Evolutionary conservation across 2,888 invertebrate species (phyloP).

Genomic region (Hypselothyrea guttata): DNA sequence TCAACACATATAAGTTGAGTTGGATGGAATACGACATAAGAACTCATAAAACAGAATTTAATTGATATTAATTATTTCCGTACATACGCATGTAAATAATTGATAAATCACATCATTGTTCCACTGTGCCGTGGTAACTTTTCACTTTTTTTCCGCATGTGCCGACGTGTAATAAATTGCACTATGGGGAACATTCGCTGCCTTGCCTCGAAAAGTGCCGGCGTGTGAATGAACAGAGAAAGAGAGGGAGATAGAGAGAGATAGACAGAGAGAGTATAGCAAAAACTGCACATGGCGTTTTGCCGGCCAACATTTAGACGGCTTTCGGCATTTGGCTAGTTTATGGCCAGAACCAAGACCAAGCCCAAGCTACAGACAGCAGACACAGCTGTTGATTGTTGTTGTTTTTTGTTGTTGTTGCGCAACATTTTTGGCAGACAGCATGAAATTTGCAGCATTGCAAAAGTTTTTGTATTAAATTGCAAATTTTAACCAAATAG

Average conservation of each 20-base stretch:
- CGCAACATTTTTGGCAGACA: slow-evolving; percentile 26
- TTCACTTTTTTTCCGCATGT: slow-evolving; percentile 35
- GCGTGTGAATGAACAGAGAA: slow-evolving; percentile 64
- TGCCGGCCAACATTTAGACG: slow-evolving; percentile 37
- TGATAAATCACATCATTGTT: background rate
- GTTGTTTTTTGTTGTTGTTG: slow-evolving; percentile 16
- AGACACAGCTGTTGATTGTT: slow-evolving; percentile 21
- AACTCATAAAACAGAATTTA: no score
- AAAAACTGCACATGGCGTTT: slow-evolving; percentile 43
- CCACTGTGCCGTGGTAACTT: slow-evolving; percentile 13
- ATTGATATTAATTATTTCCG: no score
- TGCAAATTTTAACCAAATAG: slow-evolving; percentile 18
- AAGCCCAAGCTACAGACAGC: slow-evolving; percentile 5
- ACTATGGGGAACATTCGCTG: slow-evolving; percentile 52
- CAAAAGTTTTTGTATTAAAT: slow-evolving; percentile 33
- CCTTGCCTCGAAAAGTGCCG: slow-evolving; percentile 46
- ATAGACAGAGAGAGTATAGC: slow-evolving; percentile 37
- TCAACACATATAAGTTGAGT: no score
- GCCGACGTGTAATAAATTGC: slow-evolving; percentile 66
- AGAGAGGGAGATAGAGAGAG: no score
- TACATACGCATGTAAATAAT: no score
- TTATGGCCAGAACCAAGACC: slow-evolving; percentile 29
- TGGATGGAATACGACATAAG: no score
- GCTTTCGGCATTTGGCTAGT: slow-evolving; percentile 42
- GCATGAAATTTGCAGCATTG: slow-evolving; percentile 17